phyloP scores from a whole-genome alignment of 1,140 invertebrate genomes.

The Cotesia typhae region DNA sequence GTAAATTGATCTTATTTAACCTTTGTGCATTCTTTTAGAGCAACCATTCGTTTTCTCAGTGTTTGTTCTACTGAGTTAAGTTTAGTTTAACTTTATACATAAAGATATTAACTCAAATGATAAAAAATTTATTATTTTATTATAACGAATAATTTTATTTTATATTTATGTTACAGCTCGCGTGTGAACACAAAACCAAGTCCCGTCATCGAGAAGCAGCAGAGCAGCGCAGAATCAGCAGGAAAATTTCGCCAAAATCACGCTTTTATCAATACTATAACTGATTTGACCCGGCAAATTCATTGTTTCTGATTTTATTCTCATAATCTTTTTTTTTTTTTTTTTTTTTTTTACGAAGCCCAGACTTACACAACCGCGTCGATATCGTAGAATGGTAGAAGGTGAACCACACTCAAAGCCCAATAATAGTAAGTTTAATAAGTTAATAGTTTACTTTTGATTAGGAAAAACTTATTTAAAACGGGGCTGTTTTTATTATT shows the following conservation, averaged over 20 bases:
- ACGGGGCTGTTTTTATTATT: too few species aligned
- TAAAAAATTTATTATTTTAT: constrained; percentile 8
- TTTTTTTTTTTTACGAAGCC: constrained; percentile 49
- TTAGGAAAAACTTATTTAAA: too few species aligned
- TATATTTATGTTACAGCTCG: constrained; percentile 52
- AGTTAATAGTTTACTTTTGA: too few species aligned
- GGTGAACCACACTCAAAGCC: constrained; percentile 77
- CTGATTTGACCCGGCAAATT: constrained; percentile 48
- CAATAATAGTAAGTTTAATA: constrained; percentile 72
- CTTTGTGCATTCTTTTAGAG: too few species aligned
- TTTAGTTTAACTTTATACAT: background rate
- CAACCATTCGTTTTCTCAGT: background rate
- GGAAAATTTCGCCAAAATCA: constrained; percentile 55
- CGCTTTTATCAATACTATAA: constrained; percentile 19
- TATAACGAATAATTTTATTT: constrained; percentile 10
- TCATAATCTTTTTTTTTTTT: constrained; percentile 37
- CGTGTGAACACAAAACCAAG: constrained; percentile 62
- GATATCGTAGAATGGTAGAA: constrained; percentile 81
- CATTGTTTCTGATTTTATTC: background rate
- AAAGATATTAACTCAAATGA: too few species aligned
- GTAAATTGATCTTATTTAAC: too few species aligned
- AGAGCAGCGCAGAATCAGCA: constrained; percentile 64
- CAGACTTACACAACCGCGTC: constrained; percentile 57
- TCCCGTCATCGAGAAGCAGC: constrained; percentile 62
- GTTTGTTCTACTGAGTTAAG: background rate